Base-by-base conservation (phyloP, 2,888 invertebrate species). In the Alviniconcha strummeri region DNA sequence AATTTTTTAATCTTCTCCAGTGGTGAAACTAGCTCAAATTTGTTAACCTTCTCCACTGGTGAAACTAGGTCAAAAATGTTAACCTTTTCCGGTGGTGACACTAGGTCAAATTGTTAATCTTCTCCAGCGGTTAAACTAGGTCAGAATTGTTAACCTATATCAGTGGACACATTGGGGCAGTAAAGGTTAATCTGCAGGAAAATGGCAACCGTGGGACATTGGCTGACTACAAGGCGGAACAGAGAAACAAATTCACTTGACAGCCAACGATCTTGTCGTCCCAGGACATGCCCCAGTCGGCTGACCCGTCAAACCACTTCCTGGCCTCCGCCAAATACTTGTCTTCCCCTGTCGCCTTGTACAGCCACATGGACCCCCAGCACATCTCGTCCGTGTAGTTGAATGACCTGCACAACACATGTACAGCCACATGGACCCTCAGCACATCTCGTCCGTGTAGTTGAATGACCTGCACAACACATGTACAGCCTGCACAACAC, bases 291-390 rank as follows among this genome's bases (percentile, higher is more conserved):
- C 88, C 90, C 89, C 89, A 89, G 13, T 86, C 87, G 64, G 85
- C 83, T 7, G 85, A 87, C 5, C 85, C 81, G 19, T 83, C 83
- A 54, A 88, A 88, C 76, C 85, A 87, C 52, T 85, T 84, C 81
- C 87, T 86, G 9, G 90, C 90, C 9, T 86, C 85, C 3, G 82
- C 81, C 52, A 90, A 85, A 81, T 91, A 91, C n/a, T 85, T 83
- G 64, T 87, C 83, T 6, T 90, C 89, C 6, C 84, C 85, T 13
- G 91, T 91, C 9, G 91, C 91, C 52, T 86, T 85, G 84, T 88
- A 88, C 81, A 91, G 82, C 91, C 91, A 91, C 8, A 87, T 85
- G 64, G 89, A 90, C 11, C 88, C 90, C 90, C 90, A 91, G n/a
- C 87, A 88, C 85, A 91, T 83, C 85, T 91, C 91, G 81, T 91